These are phyloP conservation scores for Spatula versicolor DNA, from an alignment of 2,797 vertebrate species.

Conservation along the genomic window DNA sequence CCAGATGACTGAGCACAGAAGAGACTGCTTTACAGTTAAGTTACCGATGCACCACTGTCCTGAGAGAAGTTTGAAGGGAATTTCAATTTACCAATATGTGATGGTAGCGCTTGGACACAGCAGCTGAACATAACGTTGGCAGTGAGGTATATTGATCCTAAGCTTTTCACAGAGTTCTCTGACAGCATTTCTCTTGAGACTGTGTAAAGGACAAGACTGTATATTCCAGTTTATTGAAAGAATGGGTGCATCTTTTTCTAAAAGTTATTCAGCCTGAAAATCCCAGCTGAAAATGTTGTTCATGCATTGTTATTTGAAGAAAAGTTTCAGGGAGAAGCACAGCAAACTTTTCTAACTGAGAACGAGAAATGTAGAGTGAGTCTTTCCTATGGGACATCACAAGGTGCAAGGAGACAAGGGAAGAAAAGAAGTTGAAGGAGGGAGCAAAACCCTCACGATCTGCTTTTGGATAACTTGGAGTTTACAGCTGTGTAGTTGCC, in stretches of 20 bases:
- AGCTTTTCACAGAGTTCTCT: not conserved
- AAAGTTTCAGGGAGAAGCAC: not conserved
- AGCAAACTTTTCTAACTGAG: not conserved
- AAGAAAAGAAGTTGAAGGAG: not conserved
- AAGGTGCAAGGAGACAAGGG: not conserved
- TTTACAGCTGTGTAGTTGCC: not conserved
- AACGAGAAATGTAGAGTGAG: not conserved
- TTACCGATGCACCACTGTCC: not conserved
- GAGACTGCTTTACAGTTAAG: not conserved
- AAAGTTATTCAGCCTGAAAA: not conserved
- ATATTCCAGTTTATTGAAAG: not conserved
- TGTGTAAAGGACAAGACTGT: not conserved
- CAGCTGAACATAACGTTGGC: not conserved
- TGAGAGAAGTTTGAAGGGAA: not conserved
- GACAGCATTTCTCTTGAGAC: not conserved
- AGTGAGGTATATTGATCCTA: not conserved
- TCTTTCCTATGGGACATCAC: not conserved
- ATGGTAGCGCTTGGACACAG: not conserved
- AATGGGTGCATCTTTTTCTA: not conserved
- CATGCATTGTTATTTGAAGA: not conserved
- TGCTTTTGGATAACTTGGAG: not conserved
- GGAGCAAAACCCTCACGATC: not conserved
- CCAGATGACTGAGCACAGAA: not conserved
- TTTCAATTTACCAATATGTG: not conserved
- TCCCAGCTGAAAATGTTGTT: not conserved